phyloP scores from a whole-genome alignment of 1,140 invertebrate genomes.

The Calliphora vicina region DNA sequence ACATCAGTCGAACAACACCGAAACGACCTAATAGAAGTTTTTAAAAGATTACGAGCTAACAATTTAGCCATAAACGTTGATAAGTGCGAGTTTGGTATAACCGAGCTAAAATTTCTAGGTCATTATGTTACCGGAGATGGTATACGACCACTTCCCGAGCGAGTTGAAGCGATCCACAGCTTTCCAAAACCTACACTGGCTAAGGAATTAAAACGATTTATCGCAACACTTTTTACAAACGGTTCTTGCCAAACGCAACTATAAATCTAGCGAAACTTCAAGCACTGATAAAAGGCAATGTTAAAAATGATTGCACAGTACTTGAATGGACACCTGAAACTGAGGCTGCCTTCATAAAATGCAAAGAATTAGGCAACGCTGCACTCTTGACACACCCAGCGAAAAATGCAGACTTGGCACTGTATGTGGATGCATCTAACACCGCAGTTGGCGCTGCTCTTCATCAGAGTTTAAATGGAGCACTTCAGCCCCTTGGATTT shows the following conservation, averaged over 20 bases:
- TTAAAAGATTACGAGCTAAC: conserved; percentile 55
- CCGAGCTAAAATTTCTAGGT: conserved; percentile 38
- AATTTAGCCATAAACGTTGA: conserved; percentile 46
- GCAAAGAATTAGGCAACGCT: not conserved
- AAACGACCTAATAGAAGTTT: conserved; percentile 43
- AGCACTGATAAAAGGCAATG: not conserved
- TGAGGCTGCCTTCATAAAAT: not conserved
- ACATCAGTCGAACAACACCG: conserved; percentile 50
- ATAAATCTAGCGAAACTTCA: not conserved
- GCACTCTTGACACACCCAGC: not conserved
- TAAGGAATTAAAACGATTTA: not conserved
- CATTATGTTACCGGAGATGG: not conserved
- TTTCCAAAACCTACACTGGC: not conserved
- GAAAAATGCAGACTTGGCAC: not conserved
- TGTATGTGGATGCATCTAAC: not conserved
- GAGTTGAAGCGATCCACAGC: not conserved
- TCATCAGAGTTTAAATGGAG: not conserved
- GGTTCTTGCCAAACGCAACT: not conserved
- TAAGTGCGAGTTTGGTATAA: conserved; percentile 49
- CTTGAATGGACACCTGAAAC: not conserved
- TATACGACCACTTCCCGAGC: conserved; percentile 3
- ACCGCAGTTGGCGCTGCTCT: not conserved
- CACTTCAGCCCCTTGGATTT: not conserved
- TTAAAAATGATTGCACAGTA: not conserved
- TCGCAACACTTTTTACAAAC: conserved; percentile 14